Evolutionary conservation across 2,797 vertebrate genomes (phyloP).

Genomic region (Oreochromis mossambicus): DNA sequence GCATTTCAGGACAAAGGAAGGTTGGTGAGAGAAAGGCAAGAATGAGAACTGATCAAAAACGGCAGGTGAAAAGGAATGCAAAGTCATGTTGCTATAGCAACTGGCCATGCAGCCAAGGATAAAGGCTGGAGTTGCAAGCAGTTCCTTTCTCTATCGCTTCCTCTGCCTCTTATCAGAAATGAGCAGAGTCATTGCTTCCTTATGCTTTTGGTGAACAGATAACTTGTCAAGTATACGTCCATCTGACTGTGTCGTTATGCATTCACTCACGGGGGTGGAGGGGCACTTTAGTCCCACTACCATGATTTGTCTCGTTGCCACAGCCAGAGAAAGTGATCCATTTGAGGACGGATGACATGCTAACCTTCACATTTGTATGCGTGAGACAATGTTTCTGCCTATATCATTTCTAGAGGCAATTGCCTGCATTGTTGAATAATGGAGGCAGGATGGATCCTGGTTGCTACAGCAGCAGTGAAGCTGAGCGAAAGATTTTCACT

Average conservation of each 20-base stretch:
- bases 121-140: constrained; percentile 52
- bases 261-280: constrained; percentile 5
- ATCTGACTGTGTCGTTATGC: constrained; percentile 39
- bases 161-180: not conserved
- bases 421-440: constrained; percentile 48
- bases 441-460: constrained; percentile 25
- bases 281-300: constrained; percentile 27
- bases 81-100: constrained; percentile 78
- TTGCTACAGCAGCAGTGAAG: constrained; percentile 42
- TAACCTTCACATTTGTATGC: constrained; percentile 60
- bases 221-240: constrained; percentile 42
- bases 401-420: constrained; percentile 46
- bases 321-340: constrained; percentile 21
- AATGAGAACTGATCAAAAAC: constrained; percentile 69
- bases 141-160: constrained; percentile 28
- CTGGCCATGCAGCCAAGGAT: constrained; percentile 62
- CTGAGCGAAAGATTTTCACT: constrained; percentile 16
- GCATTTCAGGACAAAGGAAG: constrained; percentile 60
- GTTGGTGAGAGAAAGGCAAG: constrained; percentile 40
- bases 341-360: constrained; percentile 48
- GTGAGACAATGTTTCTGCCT: constrained; percentile 44
- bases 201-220: constrained; percentile 46
- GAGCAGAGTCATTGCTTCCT: constrained; percentile 39
- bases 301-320: constrained; percentile 16
- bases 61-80: constrained; percentile 74